These are phyloP conservation scores for Andinoacara biseriatus DNA, from an alignment of 2,113 vertebrate species.

Conservation along the genomic window DNA sequence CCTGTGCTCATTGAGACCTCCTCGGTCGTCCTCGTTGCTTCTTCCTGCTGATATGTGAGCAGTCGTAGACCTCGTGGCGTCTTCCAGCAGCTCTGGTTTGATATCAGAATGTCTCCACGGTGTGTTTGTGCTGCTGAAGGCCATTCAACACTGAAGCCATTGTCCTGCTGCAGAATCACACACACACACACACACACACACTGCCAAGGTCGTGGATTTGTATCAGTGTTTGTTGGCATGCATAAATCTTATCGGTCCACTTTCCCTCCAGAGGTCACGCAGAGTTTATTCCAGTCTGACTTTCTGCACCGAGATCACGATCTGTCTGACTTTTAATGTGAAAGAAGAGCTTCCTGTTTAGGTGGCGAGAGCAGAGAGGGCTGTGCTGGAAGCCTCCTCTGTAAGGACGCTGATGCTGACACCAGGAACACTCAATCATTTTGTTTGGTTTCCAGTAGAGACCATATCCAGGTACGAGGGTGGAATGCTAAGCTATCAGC, in stretches of 20 bases:
- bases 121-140: conserved; percentile 25
- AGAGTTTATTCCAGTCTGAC: background rate
- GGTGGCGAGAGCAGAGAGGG: no score
- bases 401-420: background rate
- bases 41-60: background rate
- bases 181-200: background rate
- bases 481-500: no score
- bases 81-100: conserved; percentile 14
- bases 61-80: background rate
- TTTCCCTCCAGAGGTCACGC: conserved; percentile 21
- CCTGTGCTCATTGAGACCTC: background rate
- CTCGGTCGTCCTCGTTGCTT: background rate
- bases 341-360: background rate
- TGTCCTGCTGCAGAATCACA: conserved; percentile 14
- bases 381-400: no score
- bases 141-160: conserved; percentile 40
- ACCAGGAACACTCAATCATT: background rate
- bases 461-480: no score
- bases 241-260: conserved; percentile 31
- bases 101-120: background rate
- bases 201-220: background rate
- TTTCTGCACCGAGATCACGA: background rate
- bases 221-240: conserved; percentile 12
- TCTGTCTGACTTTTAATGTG: background rate
- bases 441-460: no score